Evolutionary conservation across 2,888 invertebrate genomes (phyloP), one percentile per base, ranked within the genome.

Genomic region (Didymodactylos carnosus): DNA sequence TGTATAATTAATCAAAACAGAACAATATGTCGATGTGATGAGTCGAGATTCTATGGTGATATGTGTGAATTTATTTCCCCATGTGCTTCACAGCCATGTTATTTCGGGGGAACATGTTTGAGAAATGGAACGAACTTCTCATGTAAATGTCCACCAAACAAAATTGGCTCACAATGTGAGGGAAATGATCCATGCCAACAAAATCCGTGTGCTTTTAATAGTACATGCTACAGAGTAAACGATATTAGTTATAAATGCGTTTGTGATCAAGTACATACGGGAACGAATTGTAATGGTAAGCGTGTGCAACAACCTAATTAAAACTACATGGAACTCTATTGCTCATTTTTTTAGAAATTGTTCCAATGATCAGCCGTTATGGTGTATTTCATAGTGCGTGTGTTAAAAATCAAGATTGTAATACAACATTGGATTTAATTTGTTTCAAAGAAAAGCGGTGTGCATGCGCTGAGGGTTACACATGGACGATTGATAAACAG

Each of bases 1-100:
- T 94, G 94, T 82, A 89, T 94, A 76, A 94, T 62, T 35, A 29
- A 62, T 35, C 10, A 29, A 35, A 35, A 62, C 35, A 62, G 35
- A 35, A n/a, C 62, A 29, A 14, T 62, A 35, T 62, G 62, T 35
- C 62, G 35, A n/a, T 62, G 62, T 62, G 62, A 62, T 35, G 62
- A 62, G 35, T 62, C 62, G 35, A 29, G 62, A 19, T 62, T 62
- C 11, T 62, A 62, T 35, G 62, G 62, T 35, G 62, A 62, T 62
- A 6, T 62, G 8, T 62, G 62, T 35, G 62, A 62, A 35, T 2
- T 35, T 35, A 62, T 62, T 19, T 62, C 62, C 29, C 62, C 62
- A 62, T 62, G 62, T 62, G 62, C 62, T 11, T 62, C 62, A n/a
- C 62, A 62, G n/a, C 62, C 62, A 4, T 62, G 62, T 35, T 62